These are phyloP conservation scores for Craseonycteris thonglongyai DNA, from an alignment of 2,113 vertebrate genomes.

Conservation along the genomic window DNA sequence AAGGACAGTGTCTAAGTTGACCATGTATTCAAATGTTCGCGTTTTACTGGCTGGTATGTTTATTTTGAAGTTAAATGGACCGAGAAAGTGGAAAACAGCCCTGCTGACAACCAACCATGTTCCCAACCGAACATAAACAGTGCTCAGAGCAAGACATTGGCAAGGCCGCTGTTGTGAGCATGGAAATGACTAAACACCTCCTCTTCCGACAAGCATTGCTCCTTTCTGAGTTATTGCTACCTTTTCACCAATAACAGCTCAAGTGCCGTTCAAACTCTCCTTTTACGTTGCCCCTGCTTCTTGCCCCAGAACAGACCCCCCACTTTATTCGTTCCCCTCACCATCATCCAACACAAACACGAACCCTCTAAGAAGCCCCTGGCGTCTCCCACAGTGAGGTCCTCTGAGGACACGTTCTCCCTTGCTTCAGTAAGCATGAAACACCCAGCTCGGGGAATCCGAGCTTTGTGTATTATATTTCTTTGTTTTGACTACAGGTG, in stretches of 20 bases:
- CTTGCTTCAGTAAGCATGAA: neutral
- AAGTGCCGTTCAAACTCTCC: neutral
- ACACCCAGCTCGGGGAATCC: neutral
- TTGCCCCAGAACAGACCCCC: neutral
- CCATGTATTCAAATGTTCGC: neutral
- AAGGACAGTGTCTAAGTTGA: neutral
- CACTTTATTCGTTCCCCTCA: too few species aligned
- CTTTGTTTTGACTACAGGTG: neutral
- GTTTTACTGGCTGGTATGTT: neutral
- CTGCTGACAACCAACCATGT: neutral
- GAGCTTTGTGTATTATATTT: neutral
- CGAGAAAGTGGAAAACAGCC: neutral
- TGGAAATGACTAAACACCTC: neutral
- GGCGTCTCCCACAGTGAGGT: rapidly evolving
- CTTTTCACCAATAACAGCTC: neutral
- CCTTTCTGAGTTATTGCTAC: neutral
- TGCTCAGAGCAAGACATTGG: neutral
- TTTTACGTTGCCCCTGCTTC: neutral
- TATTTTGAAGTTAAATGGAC: neutral
- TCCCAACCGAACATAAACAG: neutral
- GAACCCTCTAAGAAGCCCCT: neutral
- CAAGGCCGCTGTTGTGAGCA: neutral
- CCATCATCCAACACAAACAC: neutral
- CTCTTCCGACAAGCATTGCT: neutral
- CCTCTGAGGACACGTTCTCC: neutral